Evolutionary conservation across 2,888 invertebrate genomes (phyloP), one percentile per base, ranked within the genome.

Genomic region (Mechanitis messenoides): DNA sequence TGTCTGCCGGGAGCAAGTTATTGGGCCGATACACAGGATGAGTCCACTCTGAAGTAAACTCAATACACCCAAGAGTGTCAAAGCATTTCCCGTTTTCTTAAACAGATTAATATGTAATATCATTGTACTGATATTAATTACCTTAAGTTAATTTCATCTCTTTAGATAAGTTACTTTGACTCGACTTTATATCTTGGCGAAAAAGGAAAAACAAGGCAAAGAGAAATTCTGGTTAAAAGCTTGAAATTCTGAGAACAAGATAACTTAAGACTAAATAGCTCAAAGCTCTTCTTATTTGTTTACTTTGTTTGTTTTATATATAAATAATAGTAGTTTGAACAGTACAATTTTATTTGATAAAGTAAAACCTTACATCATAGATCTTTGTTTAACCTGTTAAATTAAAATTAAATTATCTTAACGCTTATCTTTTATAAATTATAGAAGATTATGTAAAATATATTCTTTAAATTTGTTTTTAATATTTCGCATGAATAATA

Each of bases 241-340:
- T 62, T 6, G 42, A 42, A 62, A 55, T 45, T 42, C 33, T 28
- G 54, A 58, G 57, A 54, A 61, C 55, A 33, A 59, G 61, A 38
- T 62, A 61, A 42, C 53, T 28, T 45, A 53, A 62, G 53, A 59
- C 56, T 62, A 56, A 62, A 50, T 62, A 38, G 56, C 53, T 3
- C 33, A 5, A 31, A 50, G 50, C 31, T 50, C 11, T 11, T 50
- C 50, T 46, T 56, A 56, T 53, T 62, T 56, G 50, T 50, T 62
- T 59, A 31, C 56, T 53, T 59, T 59, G 53, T 53, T 50, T 55
- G 50, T 38, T 56, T 58, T 45, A 33, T 62, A 55, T 62, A 45
- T 53, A 31, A 42, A 42, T 2, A 7, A 9, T 9, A 42, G 42
- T 42, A 45, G 53, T 46, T 53, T 45, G 55, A 38, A 50, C 45